phyloP scores from a whole-genome alignment of 2,888 invertebrate species.

The Aphodius granarius region DNA sequence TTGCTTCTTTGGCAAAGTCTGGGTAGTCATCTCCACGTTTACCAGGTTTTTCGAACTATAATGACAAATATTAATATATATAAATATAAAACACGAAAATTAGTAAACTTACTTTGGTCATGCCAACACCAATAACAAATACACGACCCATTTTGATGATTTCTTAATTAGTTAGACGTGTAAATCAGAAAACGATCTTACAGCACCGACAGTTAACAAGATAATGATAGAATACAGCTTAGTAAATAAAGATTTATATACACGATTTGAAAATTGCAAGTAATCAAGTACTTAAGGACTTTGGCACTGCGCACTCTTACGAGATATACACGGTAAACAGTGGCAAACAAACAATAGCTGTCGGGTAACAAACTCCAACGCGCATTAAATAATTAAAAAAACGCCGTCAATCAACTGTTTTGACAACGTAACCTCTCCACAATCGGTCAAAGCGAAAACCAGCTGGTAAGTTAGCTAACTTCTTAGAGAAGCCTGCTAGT shows the following conservation, averaged over 20 bases:
- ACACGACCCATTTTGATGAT: slow-evolving; percentile 59
- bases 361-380: background rate
- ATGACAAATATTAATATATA: slow-evolving; percentile 27
- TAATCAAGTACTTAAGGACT: slow-evolving; percentile 23
- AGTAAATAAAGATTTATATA: background rate
- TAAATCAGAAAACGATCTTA: background rate
- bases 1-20: slow-evolving; percentile 92
- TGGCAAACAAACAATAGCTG: slow-evolving; percentile 1
- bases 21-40: slow-evolving; percentile 85
- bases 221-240: background rate
- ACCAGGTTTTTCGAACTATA: slow-evolving; percentile 91
- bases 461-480: background rate
- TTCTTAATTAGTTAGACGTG: background rate
- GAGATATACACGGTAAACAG: slow-evolving; percentile 20
- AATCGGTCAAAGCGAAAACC: background rate
- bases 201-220: background rate
- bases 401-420: background rate
- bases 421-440: background rate
- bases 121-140: slow-evolving; percentile 93
- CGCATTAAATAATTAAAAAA: background rate
- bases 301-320: slow-evolving; percentile 20
- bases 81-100: slow-evolving; percentile 20
- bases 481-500: background rate
- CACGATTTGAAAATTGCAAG: slow-evolving; percentile 17
- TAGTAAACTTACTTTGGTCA: slow-evolving; percentile 79